phyloP scores from a whole-genome alignment of 2,797 vertebrate genomes.

The Leucoraja ocellata region DNA sequence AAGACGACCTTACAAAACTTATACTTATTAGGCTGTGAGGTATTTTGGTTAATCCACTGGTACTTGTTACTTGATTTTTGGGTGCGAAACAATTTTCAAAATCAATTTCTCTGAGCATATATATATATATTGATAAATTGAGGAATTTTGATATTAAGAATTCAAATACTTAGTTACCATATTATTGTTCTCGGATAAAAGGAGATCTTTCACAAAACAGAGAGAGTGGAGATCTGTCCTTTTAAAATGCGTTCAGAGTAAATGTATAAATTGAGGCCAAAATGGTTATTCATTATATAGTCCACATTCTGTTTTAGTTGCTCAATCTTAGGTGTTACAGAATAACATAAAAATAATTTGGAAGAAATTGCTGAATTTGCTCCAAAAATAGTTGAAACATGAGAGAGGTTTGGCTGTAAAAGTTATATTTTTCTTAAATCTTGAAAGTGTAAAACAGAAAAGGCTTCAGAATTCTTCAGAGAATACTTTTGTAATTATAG shows the following conservation, averaged over 20 bases:
- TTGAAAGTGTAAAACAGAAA: background rate
- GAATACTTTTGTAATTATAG: constrained; percentile 5
- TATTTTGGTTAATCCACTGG: background rate
- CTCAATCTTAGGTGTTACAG: background rate
- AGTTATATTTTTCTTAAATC: background rate
- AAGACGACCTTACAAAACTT: background rate
- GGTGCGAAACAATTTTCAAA: background rate
- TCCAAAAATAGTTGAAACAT: constrained; percentile 4
- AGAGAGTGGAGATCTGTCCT: background rate
- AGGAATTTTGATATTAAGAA: background rate
- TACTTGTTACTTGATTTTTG: background rate
- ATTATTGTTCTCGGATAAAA: background rate
- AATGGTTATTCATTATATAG: background rate
- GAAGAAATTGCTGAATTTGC: constrained; percentile 1
- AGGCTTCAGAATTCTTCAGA: background rate
- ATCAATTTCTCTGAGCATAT: background rate
- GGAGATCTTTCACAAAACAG: background rate
- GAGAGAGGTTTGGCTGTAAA: constrained; percentile 12
- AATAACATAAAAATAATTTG: constrained; percentile 14
- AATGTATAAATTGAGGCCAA: background rate
- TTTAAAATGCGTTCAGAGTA: background rate
- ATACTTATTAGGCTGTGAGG: background rate
- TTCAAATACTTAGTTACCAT: background rate
- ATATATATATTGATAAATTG: background rate
- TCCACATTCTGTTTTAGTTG: background rate